Percentiles rank a stretch among this genome's conserved stretches.
These are phyloP conservation scores for Argyresthia goedartella DNA, from an alignment of 2,888 invertebrate genomes.

Conservation along the genomic window DNA sequence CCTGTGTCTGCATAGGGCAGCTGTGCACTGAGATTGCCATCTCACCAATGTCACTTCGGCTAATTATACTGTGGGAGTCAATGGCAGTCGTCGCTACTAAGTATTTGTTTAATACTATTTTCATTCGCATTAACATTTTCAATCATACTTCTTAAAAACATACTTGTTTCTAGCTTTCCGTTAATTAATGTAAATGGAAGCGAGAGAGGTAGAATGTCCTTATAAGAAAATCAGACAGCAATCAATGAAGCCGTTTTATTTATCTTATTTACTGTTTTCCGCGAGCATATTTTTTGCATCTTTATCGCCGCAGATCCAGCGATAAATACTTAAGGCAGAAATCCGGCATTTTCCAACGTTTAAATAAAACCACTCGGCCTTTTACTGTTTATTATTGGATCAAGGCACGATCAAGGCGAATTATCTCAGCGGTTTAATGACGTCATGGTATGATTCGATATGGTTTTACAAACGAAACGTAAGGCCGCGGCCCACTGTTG, in stretches of 20 bases:
- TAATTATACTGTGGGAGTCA: neutral
- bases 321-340: neutral
- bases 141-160: neutral
- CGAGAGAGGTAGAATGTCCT: neutral
- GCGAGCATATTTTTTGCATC: neutral
- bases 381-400: constrained; percentile 22
- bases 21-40: constrained; percentile 29
- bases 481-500: constrained; percentile 38
- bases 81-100: neutral
- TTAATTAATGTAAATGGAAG: neutral
- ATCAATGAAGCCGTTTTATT: constrained; percentile 1
- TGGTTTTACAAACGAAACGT: constrained; percentile 26
- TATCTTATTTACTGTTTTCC: neutral
- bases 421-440: constrained; percentile 39
- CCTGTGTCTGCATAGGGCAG: too few relatives aligned
- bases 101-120: neutral
- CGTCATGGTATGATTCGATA: constrained; percentile 33
- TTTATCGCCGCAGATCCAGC: neutral
- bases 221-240: neutral
- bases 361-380: neutral
- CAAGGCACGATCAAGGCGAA: constrained; percentile 52
- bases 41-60: constrained; percentile 30
- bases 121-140: neutral
- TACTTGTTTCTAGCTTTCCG: neutral
- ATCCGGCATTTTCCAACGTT: neutral